Conservation (phyloP, 2,888 invertebrate genomes). For the Artemia sinica region DNA sequence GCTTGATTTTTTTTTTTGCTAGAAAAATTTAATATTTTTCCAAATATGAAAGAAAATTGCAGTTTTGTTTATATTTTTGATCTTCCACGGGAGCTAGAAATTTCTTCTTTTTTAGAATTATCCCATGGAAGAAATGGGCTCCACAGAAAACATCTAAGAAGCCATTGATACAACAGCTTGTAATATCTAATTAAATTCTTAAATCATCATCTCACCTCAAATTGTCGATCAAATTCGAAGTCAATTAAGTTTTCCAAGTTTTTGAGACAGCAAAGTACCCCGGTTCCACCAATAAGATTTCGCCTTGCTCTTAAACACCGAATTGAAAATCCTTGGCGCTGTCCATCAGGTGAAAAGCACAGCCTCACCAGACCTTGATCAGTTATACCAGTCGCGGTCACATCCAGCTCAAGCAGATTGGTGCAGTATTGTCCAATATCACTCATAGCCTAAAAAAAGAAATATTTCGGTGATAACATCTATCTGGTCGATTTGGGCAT, state of each 20-base stretch:
- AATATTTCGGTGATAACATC: too few relatives aligned
- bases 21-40: too few relatives aligned
- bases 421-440: conserved; percentile 29
- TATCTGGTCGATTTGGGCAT: too few relatives aligned
- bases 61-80: too few relatives aligned
- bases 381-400: conserved; percentile 29
- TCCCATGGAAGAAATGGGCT: too few relatives aligned
- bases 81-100: too few relatives aligned
- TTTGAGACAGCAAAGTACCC: conserved; percentile 28
- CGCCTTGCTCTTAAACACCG: conserved; percentile 28
- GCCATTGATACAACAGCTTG: too few relatives aligned
- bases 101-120: too few relatives aligned
- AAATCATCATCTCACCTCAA: conserved; percentile 27
- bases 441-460: conserved; percentile 28
- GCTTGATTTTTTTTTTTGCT: too few relatives aligned
- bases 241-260: conserved; percentile 29
- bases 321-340: conserved; percentile 27
- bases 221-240: conserved; percentile 31
- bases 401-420: conserved; percentile 28
- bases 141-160: too few relatives aligned
- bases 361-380: conserved; percentile 29
- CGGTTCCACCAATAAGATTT: conserved; percentile 28
- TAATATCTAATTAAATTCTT: too few relatives aligned
- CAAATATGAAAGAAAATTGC: too few relatives aligned
- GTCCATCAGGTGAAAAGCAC: conserved; percentile 27